Base-by-base conservation (phyloP, 2,888 invertebrate species). In the Euphydryas editha region DNA sequence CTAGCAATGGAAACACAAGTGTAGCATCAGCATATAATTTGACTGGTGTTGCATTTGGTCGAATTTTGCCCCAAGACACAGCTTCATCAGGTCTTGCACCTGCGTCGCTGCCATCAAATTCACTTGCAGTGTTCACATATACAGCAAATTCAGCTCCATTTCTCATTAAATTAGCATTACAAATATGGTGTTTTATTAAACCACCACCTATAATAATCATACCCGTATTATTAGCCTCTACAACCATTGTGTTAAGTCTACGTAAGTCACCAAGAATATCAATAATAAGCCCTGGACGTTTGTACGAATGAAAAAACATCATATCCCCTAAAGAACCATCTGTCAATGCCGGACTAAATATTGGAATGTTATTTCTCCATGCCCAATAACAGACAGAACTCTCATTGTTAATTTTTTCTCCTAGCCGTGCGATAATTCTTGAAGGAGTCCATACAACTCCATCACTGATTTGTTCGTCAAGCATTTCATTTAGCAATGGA, bases 71-170 rank as follows among this genome's bases (percentile, higher is more conserved):
- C 99, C 99, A 99, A 3, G 99, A 99, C 1, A 99, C 95, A 0
- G 99, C 99, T 90, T 99, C 99, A 92, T 99, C 99, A 0, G 99
- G 99, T 65, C 97, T 94, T 0, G 99, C 99, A 0, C 99, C 99
- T 42, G 99, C 96, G 85, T 99, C 99, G 82, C 98, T 99, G 0
- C 98, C 99, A 92, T 99, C 99, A 93, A 96, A 99, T 88, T 99
- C 99, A 37, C 96, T 95, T 0, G 96, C 96, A 0, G 99, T 99
- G 85, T 99, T 99, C 13, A 99, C 92, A 86, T 97, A 99, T 0
- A 99, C 98, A 0, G 98, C 94, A 89, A 94, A 99, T 86, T 99
- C 98, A 0, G 99, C 98, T 17, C 99, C 99, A 86, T 99, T 99
- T 75, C 99, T 94, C 99, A 99, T 99, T 64, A 99, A 94, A 93